Conservation (phyloP, 2,888 invertebrate species). For the Melanophora roralis region DNA sequence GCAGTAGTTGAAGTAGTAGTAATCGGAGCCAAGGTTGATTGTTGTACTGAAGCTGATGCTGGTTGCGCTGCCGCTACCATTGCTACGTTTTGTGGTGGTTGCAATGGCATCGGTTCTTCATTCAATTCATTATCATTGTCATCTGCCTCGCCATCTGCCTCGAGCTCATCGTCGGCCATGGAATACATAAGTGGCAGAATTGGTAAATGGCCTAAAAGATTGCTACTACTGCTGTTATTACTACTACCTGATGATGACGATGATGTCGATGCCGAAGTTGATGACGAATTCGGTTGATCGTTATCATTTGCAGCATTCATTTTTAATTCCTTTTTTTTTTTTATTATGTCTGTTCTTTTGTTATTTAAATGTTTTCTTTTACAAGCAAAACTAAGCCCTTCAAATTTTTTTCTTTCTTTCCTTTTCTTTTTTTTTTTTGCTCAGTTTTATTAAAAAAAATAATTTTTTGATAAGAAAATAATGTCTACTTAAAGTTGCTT, state of each 20-base stretch:
- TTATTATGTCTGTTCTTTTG: background rate
- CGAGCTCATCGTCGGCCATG: constrained; percentile 63
- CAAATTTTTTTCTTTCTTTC: constrained; percentile 1
- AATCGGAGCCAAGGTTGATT: constrained; percentile 52
- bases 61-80: constrained; percentile 23
- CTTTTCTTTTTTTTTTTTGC: background rate
- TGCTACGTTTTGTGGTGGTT: constrained; percentile 44
- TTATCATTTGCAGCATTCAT: constrained; percentile 69
- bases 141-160: constrained; percentile 46
- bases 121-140: constrained; percentile 40
- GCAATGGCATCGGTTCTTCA: constrained; percentile 58
- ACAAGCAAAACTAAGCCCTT: constrained; percentile 32
- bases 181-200: constrained; percentile 65
- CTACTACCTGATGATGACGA: constrained; percentile 68
- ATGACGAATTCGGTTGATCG: constrained; percentile 66
- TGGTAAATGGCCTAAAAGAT: constrained; percentile 65
- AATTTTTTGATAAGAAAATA: constrained; percentile 40
- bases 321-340: constrained; percentile 21
- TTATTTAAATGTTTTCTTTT: background rate
- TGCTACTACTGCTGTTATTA: constrained; percentile 68
- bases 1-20: constrained; percentile 29
- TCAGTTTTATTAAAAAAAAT: background rate
- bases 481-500: constrained; percentile 16
- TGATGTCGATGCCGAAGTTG: constrained; percentile 64
- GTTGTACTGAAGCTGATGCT: constrained; percentile 33